phyloP scores from a whole-genome alignment of 2,888 invertebrate species.

The Alloscopus bannaensis region DNA sequence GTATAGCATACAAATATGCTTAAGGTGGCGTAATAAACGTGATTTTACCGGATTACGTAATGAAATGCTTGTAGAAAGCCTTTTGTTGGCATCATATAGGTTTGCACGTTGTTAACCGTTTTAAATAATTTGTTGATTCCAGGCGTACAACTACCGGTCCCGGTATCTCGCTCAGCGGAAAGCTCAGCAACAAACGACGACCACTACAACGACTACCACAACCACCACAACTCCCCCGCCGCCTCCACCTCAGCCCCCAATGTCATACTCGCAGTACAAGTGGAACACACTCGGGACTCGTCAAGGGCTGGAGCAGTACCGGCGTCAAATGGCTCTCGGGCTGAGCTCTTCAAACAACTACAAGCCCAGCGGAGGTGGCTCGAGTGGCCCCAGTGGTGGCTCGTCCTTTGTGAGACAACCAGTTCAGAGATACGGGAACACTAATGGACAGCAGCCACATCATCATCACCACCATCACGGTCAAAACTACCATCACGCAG shows the following conservation, averaged over 20 bases:
- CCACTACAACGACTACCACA: constrained; percentile 63
- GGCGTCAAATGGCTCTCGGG: constrained; percentile 49
- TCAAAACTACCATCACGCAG: constrained; percentile 22
- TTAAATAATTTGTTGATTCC: constrained; percentile 21
- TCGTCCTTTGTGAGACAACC: constrained; percentile 27
- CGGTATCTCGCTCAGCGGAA: constrained; percentile 58
- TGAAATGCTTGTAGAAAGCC: neutral
- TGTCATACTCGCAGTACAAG: constrained; percentile 72
- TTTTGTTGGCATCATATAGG: neutral
- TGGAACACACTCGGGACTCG: constrained; percentile 72
- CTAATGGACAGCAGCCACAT: constrained; percentile 2
- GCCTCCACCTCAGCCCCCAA: constrained; percentile 63
- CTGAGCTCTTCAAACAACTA: constrained; percentile 23
- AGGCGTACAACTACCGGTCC: constrained; percentile 68
- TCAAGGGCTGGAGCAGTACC: constrained; percentile 70
- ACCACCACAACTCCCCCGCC: constrained; percentile 64
- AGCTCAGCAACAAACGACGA: constrained; percentile 62
- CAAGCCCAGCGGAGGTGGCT: constrained; percentile 36
- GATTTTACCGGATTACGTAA: neutral
- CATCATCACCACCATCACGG: constrained; percentile 52
- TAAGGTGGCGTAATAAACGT: too few species aligned
- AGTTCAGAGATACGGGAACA: constrained; percentile 20
- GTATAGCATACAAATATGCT: too few species aligned
- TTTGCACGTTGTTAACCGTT: neutral
- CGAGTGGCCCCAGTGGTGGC: neutral